phyloP scores from a whole-genome alignment of 2,797 vertebrate genomes.

The Anguilla pacifica region DNA sequence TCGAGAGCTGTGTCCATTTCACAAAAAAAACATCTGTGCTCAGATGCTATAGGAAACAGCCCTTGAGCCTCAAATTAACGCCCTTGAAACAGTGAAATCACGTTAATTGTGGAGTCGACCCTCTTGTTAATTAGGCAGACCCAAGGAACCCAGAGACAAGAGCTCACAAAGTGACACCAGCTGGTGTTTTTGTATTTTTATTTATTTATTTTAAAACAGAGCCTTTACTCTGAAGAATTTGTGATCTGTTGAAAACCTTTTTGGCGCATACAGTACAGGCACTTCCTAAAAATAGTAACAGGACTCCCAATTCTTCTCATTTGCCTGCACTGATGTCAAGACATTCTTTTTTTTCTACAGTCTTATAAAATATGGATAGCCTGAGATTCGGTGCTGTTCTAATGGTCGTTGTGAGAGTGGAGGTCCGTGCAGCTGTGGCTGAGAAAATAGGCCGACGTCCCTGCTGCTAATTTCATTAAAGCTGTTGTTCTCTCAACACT shows the following conservation, averaged over 20 bases:
- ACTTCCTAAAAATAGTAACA: conserved; percentile 58
- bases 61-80: background rate
- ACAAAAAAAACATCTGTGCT: background rate
- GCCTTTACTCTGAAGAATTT: conserved; percentile 42
- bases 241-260: conserved; percentile 45
- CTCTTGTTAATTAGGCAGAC: background rate
- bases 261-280: conserved; percentile 53
- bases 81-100: background rate
- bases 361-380: background rate
- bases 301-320: conserved; percentile 41
- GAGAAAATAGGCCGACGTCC: background rate
- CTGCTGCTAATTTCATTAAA: background rate
- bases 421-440: background rate
- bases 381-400: background rate
- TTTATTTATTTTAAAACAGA: conserved; percentile 34
- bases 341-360: background rate
- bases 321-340: conserved; percentile 33
- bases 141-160: conserved; percentile 14
- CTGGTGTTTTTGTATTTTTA: conserved; percentile 38
- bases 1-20: background rate
- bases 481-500: background rate
- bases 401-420: background rate
- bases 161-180: background rate
- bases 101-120: background rate
- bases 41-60: background rate